Conservation (phyloP, 2,888 invertebrate genomes). For the Agrenia bidenticulata region DNA sequence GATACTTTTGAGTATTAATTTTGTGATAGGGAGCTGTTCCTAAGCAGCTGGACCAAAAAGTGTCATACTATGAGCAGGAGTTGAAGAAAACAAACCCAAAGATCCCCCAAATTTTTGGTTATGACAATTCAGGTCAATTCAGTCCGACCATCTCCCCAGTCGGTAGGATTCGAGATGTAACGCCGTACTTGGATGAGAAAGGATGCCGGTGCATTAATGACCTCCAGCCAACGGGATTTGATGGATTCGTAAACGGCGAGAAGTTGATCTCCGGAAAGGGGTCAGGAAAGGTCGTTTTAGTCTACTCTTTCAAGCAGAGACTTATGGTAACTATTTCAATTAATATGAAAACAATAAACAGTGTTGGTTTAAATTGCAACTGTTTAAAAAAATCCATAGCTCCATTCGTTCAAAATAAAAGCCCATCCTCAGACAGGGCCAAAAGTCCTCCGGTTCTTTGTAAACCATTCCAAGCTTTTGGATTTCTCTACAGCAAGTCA, state of each 20-base stretch:
- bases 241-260: constrained; percentile 27
- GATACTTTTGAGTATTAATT: too few species aligned
- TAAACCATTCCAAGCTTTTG: constrained; percentile 32
- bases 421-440: constrained; percentile 25
- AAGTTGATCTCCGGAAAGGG: constrained; percentile 29
- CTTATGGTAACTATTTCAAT: constrained; percentile 22
- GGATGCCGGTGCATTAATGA: constrained; percentile 29
- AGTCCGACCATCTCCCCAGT: constrained; percentile 19
- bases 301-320: constrained; percentile 31
- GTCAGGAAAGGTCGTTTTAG: constrained; percentile 23
- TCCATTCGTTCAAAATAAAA: constrained; percentile 33
- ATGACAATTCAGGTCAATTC: not conserved
- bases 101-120: not conserved
- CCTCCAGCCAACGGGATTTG: constrained; percentile 23
- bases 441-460: constrained; percentile 33
- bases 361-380: too few species aligned
- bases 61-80: constrained; percentile 19
- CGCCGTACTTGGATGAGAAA: constrained; percentile 22
- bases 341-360: not conserved
- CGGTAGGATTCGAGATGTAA: constrained; percentile 21
- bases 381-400: constrained; percentile 19
- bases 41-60: constrained; percentile 26
- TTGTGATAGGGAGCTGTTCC: constrained; percentile 28
- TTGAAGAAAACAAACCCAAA: not conserved
- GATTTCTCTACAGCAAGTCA: constrained; percentile 25